Percentiles rank a stretch among this genome's conserved stretches.
phyloP scores from a whole-genome alignment of 2,888 invertebrate genomes.

The Tryphoninae sp. region DNA sequence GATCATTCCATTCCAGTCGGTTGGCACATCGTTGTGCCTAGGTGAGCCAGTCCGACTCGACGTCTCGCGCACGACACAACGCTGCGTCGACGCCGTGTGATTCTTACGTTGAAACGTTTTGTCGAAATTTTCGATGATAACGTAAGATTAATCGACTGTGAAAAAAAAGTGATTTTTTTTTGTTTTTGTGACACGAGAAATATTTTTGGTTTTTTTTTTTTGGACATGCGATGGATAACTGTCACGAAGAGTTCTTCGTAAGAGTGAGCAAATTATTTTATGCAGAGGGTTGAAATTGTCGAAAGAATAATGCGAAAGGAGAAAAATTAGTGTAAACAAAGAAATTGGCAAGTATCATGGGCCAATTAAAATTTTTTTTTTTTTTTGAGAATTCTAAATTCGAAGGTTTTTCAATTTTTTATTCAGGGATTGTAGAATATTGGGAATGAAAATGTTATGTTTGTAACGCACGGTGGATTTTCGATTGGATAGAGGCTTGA shows the following conservation, averaged over 20 bases:
- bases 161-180: background rate
- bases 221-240: conserved; percentile 73
- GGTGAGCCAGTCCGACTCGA: conserved; percentile 57
- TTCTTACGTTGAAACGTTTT: background rate
- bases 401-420: too few species aligned
- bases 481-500: too few species aligned
- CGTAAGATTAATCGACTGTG: background rate
- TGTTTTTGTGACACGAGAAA: background rate
- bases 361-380: too few species aligned
- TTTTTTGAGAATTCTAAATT: too few species aligned
- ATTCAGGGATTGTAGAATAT: too few species aligned
- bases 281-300: background rate
- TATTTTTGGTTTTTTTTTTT: conserved; percentile 3
- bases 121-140: background rate
- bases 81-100: conserved; percentile 25
- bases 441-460: too few species aligned
- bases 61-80: conserved; percentile 52
- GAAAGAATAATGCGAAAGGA: background rate
- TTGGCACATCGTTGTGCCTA: conserved; percentile 58
- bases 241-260: conserved; percentile 61
- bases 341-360: background rate
- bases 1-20: conserved; percentile 64
- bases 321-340: background rate
- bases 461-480: too few species aligned
- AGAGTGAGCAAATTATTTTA: conserved; percentile 67